Percentiles rank a stretch among this genome's conserved stretches.
Evolutionary conservation across 2,888 invertebrate species (phyloP).

Genomic region (Cheilosia variabilis): DNA sequence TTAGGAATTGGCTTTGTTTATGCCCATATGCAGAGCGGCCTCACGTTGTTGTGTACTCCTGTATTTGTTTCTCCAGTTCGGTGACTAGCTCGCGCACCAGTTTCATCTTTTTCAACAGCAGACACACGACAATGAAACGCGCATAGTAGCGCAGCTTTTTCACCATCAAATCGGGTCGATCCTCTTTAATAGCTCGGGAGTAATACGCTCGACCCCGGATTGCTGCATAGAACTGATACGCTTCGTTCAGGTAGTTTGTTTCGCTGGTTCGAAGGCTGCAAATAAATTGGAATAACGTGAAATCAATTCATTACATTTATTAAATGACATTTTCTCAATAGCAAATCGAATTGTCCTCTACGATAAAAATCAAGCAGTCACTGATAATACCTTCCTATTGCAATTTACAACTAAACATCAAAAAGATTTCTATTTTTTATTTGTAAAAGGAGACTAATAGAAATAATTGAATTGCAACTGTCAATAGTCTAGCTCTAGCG

Average conservation of each 20-base stretch:
- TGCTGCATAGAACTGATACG: constrained; percentile 97
- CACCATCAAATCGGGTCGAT: constrained; percentile 97
- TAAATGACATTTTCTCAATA: too few species aligned
- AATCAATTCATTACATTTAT: too few species aligned
- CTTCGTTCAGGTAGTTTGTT: constrained; percentile 97
- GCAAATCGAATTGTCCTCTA: too few species aligned
- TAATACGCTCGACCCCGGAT: constrained; percentile 97
- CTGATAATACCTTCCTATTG: too few species aligned
- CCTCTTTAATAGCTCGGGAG: constrained; percentile 96
- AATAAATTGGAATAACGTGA: constrained; percentile 72
- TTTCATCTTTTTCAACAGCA: constrained; percentile 96
- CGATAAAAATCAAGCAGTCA: too few species aligned
- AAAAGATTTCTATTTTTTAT: too few species aligned
- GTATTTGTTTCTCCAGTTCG: constrained; percentile 96
- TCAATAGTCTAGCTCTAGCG: too few species aligned
- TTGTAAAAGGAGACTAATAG: too few species aligned
- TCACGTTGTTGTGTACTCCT: constrained; percentile 95
- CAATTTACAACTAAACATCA: too few species aligned
- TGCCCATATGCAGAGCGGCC: constrained; percentile 31
- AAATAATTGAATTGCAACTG: too few species aligned
- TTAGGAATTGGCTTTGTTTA: constrained; percentile 6
- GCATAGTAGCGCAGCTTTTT: constrained; percentile 98
- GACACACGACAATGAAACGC: constrained; percentile 97
- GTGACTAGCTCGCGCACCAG: constrained; percentile 95
- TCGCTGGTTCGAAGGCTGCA: constrained; percentile 96